phyloP scores from a whole-genome alignment of 2,797 vertebrate species.

The Hylomyscus alleni region DNA sequence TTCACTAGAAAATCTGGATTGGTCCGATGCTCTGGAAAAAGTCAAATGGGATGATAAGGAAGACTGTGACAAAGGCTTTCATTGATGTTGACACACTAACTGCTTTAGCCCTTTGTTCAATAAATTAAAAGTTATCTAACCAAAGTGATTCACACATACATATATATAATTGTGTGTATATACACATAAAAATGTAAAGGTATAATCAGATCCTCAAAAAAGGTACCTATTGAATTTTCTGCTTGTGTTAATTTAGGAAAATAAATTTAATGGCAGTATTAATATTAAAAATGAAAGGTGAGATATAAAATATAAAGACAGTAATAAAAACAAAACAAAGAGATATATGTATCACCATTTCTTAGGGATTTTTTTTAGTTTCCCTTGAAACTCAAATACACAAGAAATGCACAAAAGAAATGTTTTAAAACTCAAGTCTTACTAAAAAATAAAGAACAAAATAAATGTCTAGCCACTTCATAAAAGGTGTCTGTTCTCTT shows the following conservation, averaged over 20 bases:
- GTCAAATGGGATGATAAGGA: neutral
- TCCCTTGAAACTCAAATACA: neutral
- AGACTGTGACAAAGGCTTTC: neutral
- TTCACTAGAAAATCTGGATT: neutral
- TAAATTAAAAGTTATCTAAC: neutral
- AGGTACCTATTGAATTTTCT: neutral
- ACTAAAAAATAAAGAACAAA: neutral
- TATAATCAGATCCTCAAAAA: conserved; percentile 4
- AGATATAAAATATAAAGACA: conserved; percentile 7
- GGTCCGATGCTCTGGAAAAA: neutral
- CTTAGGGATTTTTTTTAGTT: neutral
- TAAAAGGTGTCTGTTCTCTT: conserved; percentile 65
- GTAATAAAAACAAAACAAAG: conserved; percentile 47
- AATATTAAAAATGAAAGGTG: neutral
- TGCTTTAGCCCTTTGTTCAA: neutral
- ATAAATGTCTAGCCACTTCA: neutral
- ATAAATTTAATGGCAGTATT: neutral
- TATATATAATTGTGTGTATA: neutral
- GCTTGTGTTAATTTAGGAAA: neutral
- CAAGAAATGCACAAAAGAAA: conserved; percentile 44
- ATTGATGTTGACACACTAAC: neutral
- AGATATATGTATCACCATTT: neutral
- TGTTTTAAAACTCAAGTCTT: conserved; percentile 23
- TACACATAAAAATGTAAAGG: neutral
- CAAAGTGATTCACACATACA: conserved; percentile 35